Conservation (phyloP, 2,797 vertebrate genomes). For the Nyctibius grandis region DNA sequence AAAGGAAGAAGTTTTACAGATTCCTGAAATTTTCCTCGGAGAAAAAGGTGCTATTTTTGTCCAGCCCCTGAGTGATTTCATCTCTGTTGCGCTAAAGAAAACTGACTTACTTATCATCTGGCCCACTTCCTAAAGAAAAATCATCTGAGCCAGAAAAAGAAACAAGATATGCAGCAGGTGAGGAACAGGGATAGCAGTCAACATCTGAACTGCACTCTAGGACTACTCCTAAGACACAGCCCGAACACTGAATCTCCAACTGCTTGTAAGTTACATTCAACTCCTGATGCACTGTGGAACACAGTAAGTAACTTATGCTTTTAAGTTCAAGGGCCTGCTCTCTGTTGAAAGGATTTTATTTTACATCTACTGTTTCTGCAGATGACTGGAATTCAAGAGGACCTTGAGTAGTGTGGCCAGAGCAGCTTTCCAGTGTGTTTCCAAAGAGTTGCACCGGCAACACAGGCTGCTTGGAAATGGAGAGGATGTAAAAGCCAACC, state of each 20-base stretch:
- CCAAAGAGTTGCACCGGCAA: not conserved
- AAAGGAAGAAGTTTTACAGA: not conserved
- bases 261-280: not conserved
- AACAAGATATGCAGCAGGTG: not conserved
- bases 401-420: not conserved
- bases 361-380: not conserved
- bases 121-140: not conserved
- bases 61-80: not conserved
- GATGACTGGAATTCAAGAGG: not conserved
- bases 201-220: not conserved
- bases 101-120: not conserved
- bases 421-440: not conserved
- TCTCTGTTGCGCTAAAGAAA: not conserved
- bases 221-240: not conserved
- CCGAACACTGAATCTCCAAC: accelerated
- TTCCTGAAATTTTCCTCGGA: not conserved
- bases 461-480: not conserved
- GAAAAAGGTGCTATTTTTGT: not conserved
- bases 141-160: not conserved
- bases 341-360: not conserved
- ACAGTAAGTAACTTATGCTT: not conserved
- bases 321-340: not conserved
- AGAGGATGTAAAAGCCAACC: not conserved
- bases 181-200: not conserved
- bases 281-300: not conserved